Base-by-base conservation (phyloP, 2,888 invertebrate species). In the Adineta ricciae region DNA sequence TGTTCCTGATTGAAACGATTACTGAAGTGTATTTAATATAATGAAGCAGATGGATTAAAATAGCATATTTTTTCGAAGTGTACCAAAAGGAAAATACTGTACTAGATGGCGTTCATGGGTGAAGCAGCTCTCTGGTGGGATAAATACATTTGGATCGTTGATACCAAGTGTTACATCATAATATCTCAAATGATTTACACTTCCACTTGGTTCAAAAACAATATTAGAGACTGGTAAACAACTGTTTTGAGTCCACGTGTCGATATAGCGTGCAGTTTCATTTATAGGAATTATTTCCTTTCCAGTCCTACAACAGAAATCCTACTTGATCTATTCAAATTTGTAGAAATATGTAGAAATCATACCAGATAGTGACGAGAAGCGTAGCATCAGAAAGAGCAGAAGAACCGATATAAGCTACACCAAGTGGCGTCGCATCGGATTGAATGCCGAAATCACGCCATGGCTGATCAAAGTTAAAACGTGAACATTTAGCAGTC, bases 131-230 rank as follows among this genome's bases (percentile, higher is more conserved):
- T 9, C 32, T 24, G 84, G 86, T 83, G 86, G 86, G 56, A 86
- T 86, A 27, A 86, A 86, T 36, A 86, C 84, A 84, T 83, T 84
- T 84, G 86, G 86, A 84, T 86, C 84, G 41, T 82, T 54, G 46
- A 86, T 86, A 49, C 86, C 86, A 54, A 50, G 82, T 4, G 82
- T 56, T 16, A 86, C 36, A 83, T 86, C 82, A 36, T 54, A 86
- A 50, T 78, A 84, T 19, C 36, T 52, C 5, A 50, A 32, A 52
- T 84, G 46, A 41, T 4, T 38, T 38, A 21, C 24, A 21, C 36
- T 21, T 1, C 36, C 36, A 19, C 16, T 11, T 16, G 73, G 38
- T 32, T 27, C 32, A 27, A 64, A 64, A 2, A 14, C 14, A 32
- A 32, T n/a, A 27, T 64, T 27, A 32, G 36, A 38, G 9, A 86